A percentile compares a stretch with the other conserved stretches of the same genome.
These are phyloP conservation scores for Sebastes jordani DNA, from an alignment of 2,797 vertebrate genomes.

Conservation along the genomic window DNA sequence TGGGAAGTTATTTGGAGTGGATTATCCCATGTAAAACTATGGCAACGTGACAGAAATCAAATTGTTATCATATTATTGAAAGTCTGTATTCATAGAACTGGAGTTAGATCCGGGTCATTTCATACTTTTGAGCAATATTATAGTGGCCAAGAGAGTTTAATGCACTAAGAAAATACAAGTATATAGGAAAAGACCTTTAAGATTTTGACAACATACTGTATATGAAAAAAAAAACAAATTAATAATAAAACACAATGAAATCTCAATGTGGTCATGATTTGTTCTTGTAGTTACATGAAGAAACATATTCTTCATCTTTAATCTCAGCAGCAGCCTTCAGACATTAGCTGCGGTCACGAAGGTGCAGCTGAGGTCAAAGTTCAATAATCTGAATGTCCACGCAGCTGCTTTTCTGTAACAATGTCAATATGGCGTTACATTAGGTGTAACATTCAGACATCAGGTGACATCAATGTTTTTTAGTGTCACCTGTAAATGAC, in stretches of 20 bases:
- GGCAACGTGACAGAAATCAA: neutral
- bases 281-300: neutral
- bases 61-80: neutral
- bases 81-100: too few relatives aligned
- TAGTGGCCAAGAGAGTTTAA: neutral
- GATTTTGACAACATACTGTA: neutral
- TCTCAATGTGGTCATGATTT: neutral
- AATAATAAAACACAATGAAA: neutral
- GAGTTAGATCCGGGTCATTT: neutral
- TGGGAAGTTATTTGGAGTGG: neutral
- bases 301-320: neutral
- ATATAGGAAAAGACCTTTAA: neutral
- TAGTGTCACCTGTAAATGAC: neutral
- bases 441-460: neutral
- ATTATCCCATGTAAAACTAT: neutral
- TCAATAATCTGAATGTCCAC: neutral
- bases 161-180: neutral
- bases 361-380: neutral
- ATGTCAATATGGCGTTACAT: neutral
- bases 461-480: neutral
- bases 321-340: neutral
- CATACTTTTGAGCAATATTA: too few relatives aligned
- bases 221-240: rapidly evolving
- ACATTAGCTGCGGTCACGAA: neutral
- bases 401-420: neutral